phyloP scores from a whole-genome alignment of 2,113 vertebrate species.

The Azemiops feae region DNA sequence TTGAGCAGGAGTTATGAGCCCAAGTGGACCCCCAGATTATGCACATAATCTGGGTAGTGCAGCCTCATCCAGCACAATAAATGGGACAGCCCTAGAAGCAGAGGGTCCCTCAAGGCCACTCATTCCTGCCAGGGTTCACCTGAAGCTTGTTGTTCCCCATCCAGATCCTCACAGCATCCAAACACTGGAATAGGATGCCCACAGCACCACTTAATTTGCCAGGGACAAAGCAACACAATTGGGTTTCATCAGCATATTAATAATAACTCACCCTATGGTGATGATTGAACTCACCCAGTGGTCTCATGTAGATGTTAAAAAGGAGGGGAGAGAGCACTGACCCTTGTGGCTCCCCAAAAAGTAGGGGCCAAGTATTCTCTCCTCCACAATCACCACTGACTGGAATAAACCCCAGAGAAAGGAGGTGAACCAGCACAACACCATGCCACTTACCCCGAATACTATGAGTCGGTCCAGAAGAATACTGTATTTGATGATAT shows the following conservation, averaged over 20 bases:
- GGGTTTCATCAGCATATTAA: not conserved
- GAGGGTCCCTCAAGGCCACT: not conserved
- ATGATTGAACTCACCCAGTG: not conserved
- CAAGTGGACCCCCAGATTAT: not conserved
- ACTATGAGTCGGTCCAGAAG: not conserved
- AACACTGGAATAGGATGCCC: not conserved
- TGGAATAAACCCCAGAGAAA: not conserved
- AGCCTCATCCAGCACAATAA: not conserved
- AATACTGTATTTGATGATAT: not conserved
- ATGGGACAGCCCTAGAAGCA: not conserved
- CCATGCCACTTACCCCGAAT: not conserved
- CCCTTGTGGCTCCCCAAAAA: not conserved
- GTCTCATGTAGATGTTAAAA: not conserved
- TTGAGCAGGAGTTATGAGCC: not conserved
- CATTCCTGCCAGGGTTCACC: not conserved
- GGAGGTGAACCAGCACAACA: not conserved
- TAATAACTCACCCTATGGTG: not conserved
- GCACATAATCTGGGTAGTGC: not conserved
- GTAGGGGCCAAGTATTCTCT: not conserved
- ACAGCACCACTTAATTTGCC: not conserved
- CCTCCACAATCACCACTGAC: not conserved
- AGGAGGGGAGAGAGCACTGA: not conserved
- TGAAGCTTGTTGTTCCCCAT: not conserved
- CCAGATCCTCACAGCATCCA: not conserved
- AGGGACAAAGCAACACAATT: not conserved